Conservation (phyloP, 2,888 invertebrate genomes). For the Azorinus chamasolen region DNA sequence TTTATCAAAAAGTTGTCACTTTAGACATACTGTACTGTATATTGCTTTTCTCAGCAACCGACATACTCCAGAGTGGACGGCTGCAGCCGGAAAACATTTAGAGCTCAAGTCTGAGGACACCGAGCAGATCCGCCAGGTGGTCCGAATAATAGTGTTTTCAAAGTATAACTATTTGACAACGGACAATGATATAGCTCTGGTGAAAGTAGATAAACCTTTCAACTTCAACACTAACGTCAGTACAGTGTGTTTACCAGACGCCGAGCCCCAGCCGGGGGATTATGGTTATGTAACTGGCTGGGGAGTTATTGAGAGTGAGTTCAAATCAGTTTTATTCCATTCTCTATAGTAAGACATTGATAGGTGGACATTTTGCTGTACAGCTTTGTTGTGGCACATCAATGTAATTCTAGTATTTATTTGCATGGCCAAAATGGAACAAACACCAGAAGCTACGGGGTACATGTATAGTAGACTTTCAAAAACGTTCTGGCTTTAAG, state of each 20-base stretch:
- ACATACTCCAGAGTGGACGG: slow-evolving; percentile 64
- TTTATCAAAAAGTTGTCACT: too few species aligned
- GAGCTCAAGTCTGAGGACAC: slow-evolving; percentile 51
- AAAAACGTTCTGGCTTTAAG: too few species aligned
- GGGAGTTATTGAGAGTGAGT: slow-evolving; percentile 71
- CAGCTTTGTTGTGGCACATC: too few species aligned
- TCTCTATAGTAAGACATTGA: too few species aligned
- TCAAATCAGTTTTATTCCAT: too few species aligned
- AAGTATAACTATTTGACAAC: slow-evolving; percentile 67
- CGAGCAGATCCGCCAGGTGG: slow-evolving; percentile 51
- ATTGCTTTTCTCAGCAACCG: slow-evolving; percentile 48
- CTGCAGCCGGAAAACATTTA: slow-evolving; percentile 66
- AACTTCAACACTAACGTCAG: slow-evolving; percentile 64
- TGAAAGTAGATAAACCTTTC: slow-evolving; percentile 71
- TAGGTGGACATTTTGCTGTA: too few species aligned
- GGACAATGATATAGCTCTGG: slow-evolving; percentile 76
- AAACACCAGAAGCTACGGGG: too few species aligned
- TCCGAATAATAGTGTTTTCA: slow-evolving; percentile 64
- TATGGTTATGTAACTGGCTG: slow-evolving; percentile 77
- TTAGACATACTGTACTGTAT: too few species aligned
- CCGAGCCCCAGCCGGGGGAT: slow-evolving; percentile 40
- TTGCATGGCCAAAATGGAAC: too few species aligned
- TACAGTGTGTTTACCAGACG: slow-evolving; percentile 70
- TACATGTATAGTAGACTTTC: too few species aligned
- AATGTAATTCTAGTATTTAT: too few species aligned